A percentile compares a stretch with the other conserved stretches of the same genome.
Conservation (phyloP, 92 coral and sea anemone genomes). For the Nematostella vectensis region DNA sequence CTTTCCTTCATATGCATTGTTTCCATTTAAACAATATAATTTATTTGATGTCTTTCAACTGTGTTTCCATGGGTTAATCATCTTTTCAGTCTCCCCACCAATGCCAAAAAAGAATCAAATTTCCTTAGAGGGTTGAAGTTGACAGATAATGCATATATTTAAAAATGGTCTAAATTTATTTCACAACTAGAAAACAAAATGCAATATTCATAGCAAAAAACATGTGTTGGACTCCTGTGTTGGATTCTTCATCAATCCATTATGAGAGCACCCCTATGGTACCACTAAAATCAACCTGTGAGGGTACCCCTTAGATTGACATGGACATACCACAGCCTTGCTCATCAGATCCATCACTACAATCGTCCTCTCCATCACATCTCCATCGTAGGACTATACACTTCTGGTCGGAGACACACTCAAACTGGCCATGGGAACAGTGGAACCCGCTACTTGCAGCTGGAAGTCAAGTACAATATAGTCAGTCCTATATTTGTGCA, state of each 20-base stretch:
- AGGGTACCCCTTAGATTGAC: not conserved
- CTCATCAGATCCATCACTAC: constrained; percentile 56
- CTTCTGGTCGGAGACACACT: constrained; percentile 27
- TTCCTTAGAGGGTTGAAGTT: no score
- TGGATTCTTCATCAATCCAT: no score
- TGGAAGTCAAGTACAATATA: not conserved
- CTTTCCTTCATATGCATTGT: not conserved
- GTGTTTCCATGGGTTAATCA: no score
- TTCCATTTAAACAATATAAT: not conserved
- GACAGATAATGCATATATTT: not conserved
- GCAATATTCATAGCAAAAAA: no score
- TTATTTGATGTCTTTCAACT: no score
- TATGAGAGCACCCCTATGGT: no score
- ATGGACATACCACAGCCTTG: constrained; percentile 29
- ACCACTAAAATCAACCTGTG: no score
- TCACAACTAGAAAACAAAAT: no score
- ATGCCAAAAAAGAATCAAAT: not conserved
- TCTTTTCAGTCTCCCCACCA: no score
- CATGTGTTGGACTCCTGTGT: no score
- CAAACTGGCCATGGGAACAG: constrained; percentile 28
- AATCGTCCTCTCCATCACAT: constrained; percentile 57
- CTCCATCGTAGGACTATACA: constrained; percentile 42
- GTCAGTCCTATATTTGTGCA: not conserved
- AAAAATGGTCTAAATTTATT: not conserved
- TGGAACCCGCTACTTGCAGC: not conserved